Conservation (phyloP, 2,113 vertebrate genomes). For the Microcebus tavaratra region DNA sequence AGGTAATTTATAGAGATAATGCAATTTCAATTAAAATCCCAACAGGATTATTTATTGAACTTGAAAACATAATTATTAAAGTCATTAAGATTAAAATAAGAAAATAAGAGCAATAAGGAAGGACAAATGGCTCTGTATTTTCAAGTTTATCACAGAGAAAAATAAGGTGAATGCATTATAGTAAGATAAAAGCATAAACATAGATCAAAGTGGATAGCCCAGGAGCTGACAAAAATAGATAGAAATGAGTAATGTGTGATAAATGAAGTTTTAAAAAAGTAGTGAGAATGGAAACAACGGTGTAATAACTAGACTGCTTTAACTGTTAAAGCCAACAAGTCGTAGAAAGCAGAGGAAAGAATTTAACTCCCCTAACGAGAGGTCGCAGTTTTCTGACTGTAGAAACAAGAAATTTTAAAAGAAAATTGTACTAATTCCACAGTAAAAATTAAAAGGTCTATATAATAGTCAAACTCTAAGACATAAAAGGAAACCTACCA, state of each 20-base stretch:
- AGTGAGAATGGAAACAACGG: background rate
- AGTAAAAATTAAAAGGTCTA: background rate
- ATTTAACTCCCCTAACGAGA: background rate
- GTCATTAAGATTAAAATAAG: slow-evolving; percentile 47
- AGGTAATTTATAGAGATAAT: slow-evolving; percentile 36
- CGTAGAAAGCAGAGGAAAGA: background rate
- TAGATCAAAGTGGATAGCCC: background rate
- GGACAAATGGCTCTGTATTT: background rate
- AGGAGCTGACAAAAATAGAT: background rate
- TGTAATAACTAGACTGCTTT: background rate
- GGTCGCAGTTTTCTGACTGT: background rate
- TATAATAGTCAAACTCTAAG: background rate
- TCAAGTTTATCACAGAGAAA: slow-evolving; percentile 50
- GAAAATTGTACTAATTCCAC: background rate
- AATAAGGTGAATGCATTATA: background rate
- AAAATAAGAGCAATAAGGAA: background rate
- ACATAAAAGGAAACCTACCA: background rate
- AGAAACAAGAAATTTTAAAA: background rate
- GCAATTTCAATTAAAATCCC: slow-evolving; percentile 63
- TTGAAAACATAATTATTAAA: slow-evolving; percentile 54
- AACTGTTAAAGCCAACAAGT: background rate
- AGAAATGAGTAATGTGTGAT: background rate
- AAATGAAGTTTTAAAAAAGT: background rate
- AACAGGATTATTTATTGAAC: slow-evolving; percentile 66
- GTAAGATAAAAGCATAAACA: background rate